Conservation (phyloP, 2,797 vertebrate species). For the Rhadinocentrus ornatus region DNA sequence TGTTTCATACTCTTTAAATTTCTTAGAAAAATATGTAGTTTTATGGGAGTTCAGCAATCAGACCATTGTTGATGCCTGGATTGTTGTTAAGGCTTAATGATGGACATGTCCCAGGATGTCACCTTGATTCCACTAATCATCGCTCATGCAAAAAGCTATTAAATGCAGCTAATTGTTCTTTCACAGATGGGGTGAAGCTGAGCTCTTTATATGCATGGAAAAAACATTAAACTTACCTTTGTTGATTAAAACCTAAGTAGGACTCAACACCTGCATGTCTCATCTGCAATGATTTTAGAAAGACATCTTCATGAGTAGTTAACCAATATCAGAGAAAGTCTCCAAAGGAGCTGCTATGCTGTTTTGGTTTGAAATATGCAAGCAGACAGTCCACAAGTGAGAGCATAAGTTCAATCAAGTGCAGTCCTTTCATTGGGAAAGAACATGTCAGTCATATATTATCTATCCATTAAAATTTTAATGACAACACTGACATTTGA, state of each 20-base stretch:
- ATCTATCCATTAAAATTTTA: slow-evolving; percentile 21
- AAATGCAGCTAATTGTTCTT: not conserved
- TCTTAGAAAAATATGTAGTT: not conserved
- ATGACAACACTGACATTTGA: slow-evolving; percentile 42
- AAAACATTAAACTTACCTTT: too few species aligned
- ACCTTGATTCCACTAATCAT: not conserved
- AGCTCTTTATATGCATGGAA: not conserved
- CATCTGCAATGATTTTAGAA: not conserved
- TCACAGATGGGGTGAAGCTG: not conserved
- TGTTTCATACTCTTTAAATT: too few species aligned
- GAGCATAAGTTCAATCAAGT: not conserved
- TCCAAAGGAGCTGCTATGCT: not conserved
- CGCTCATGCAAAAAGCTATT: not conserved
- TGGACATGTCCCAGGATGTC: not conserved
- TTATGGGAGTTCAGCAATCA: not conserved
- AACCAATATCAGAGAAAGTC: not conserved
- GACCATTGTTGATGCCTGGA: not conserved
- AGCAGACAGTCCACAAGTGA: not conserved
- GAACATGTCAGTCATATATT: not conserved
- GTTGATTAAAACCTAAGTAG: not conserved
- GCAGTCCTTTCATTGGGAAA: not conserved
- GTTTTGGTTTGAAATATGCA: not conserved
- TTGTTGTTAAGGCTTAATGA: not conserved
- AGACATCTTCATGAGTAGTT: not conserved
- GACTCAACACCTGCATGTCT: not conserved